phyloP scores from a whole-genome alignment of 2,797 vertebrate genomes.

The Nyctalus aviator region DNA sequence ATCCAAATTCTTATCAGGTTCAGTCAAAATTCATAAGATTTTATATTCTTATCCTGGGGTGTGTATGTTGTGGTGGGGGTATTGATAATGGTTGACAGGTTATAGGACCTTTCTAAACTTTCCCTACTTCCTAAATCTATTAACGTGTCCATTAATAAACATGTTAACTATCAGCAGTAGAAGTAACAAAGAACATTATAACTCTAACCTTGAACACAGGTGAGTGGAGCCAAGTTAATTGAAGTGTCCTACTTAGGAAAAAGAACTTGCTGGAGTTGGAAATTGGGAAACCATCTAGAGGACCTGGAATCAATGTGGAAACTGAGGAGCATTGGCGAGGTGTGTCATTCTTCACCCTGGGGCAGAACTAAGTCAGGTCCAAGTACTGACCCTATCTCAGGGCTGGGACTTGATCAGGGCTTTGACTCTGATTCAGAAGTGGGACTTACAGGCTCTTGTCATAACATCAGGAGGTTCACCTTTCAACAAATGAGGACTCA shows the following conservation, averaged over 20 bases:
- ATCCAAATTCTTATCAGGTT: neutral
- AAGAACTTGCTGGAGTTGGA: neutral
- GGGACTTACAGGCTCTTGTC: neutral
- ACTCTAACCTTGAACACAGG: slow-evolving; percentile 34
- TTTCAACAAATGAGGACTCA: slow-evolving; percentile 6
- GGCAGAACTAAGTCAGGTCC: neutral
- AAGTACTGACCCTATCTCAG: neutral
- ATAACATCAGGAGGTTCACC: neutral
- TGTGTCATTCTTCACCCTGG: slow-evolving; percentile 29
- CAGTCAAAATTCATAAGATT: neutral
- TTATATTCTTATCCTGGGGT: neutral
- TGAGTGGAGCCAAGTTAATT: slow-evolving; percentile 48
- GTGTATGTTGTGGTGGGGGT: neutral
- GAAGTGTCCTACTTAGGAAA: slow-evolving; percentile 64
- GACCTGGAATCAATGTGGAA: slow-evolving; percentile 9
- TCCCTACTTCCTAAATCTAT: neutral
- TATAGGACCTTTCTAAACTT: neutral
- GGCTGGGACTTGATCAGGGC: neutral
- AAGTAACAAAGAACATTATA: slow-evolving; percentile 16
- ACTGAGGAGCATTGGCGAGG: neutral
- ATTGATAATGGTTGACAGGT: neutral
- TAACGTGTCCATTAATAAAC: slow-evolving; percentile 45
- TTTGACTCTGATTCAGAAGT: slow-evolving; percentile 4
- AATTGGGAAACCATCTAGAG: slow-evolving; percentile 43
- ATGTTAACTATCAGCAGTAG: slow-evolving; percentile 26